phyloP scores from a whole-genome alignment of 2,888 invertebrate genomes.

The Gryllus longicercus region DNA sequence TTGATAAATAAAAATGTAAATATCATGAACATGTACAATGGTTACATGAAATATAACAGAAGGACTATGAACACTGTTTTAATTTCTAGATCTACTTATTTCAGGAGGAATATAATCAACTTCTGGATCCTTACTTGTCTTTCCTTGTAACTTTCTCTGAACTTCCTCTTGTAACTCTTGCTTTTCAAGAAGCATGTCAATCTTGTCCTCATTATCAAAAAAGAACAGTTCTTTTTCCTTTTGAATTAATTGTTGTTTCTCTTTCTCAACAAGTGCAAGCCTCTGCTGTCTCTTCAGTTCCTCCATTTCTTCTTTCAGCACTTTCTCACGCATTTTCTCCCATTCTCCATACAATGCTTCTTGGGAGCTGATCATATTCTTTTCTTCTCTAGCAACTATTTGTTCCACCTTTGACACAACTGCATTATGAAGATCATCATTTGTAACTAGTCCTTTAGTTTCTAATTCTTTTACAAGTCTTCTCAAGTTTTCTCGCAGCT shows the following conservation, averaged over 20 bases:
- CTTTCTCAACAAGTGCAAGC: slow-evolving; percentile 56
- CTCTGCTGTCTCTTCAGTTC: slow-evolving; percentile 51
- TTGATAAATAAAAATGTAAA: too few species aligned
- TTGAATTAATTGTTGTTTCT: slow-evolving; percentile 56
- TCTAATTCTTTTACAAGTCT: slow-evolving; percentile 32
- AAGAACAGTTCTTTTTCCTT: slow-evolving; percentile 63
- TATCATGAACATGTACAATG: too few species aligned
- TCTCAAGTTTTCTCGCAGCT: slow-evolving; percentile 31
- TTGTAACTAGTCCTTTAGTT: slow-evolving; percentile 21
- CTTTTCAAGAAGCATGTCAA: slow-evolving; percentile 67
- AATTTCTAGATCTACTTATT: slow-evolving; percentile 43
- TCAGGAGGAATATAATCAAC: slow-evolving; percentile 71
- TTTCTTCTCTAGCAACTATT: slow-evolving; percentile 53
- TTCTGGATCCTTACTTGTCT: slow-evolving; percentile 50
- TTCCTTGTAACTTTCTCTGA: slow-evolving; percentile 52
- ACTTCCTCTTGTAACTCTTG: slow-evolving; percentile 51
- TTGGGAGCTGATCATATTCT: slow-evolving; percentile 58
- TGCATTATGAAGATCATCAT: slow-evolving; percentile 29
- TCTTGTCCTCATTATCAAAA: slow-evolving; percentile 75
- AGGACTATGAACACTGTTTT: too few species aligned
- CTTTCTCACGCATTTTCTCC: slow-evolving; percentile 56
- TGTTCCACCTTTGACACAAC: slow-evolving; percentile 37
- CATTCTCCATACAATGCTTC: slow-evolving; percentile 57
- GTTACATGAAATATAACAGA: too few species aligned
- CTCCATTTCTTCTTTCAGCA: slow-evolving; percentile 58